Base-by-base conservation (phyloP, 2,113 vertebrate genomes). In the Limanda limanda region DNA sequence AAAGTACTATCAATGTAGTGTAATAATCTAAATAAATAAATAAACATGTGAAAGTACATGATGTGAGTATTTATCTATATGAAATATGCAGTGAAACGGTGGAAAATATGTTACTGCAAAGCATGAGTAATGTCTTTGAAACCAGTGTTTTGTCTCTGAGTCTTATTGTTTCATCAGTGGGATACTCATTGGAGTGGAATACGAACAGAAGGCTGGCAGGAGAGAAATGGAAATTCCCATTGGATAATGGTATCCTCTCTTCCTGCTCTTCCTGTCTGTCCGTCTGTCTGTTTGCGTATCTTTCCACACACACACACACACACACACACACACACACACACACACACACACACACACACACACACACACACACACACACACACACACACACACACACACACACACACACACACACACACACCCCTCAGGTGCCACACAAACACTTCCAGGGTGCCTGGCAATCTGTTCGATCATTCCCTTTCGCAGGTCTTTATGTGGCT, bases 101-200 rank as follows among this genome's bases (percentile, higher is more conserved):
- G 63, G 77, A 71, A 78, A 83, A 84, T 84, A 55, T 78, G 84
- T 82, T 59, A 42, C 55, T 72, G 87, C 67, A 77, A 88, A 68
- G 74, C 76, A 47, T 76, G 62, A 89, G 59, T 78, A 72, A 86
- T 86, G 83, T 45, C 18, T 88, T 74, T 78, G 60, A 88, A 85
- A 67, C 35, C 74, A 60, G 45, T 59, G 75, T 78, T 86, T 87
- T 82, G 71, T 90, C 77, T 83, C 64, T 72, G 42, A 23, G 79
- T 85, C 27, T 89, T 90, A 91, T 89, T 87, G 86, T 90, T 88
- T 86, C 73, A 88, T 82, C 74, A 79, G 81, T 78, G 66, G 75
- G 81, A 80, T 66, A 82, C 75, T 86, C 73, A 81, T 77, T 35
- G 60, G 76, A 81, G 67, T 82, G 81, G 74, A 89, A 82, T 67